phyloP scores from a whole-genome alignment of 2,113 vertebrate genomes.

The Aspidoscelis tigris region DNA sequence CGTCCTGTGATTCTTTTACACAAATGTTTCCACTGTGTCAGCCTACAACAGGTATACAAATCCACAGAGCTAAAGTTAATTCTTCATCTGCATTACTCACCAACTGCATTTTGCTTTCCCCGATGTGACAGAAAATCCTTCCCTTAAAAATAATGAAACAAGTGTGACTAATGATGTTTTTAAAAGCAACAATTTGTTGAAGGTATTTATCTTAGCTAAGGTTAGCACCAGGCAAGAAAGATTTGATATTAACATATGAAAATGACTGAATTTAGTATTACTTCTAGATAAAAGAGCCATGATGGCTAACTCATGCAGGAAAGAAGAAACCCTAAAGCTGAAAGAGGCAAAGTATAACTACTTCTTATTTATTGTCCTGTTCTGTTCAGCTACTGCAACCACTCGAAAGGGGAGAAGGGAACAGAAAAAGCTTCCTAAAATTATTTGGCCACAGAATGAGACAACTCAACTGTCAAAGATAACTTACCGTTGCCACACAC shows the following conservation, averaged over 20 bases:
- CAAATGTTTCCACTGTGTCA: neutral
- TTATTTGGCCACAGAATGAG: too few species aligned
- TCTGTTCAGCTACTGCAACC: too few species aligned
- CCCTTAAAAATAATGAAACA: constrained; percentile 73
- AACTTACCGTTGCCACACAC: too few species aligned
- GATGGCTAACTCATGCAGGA: too few species aligned
- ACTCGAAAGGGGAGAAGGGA: too few species aligned
- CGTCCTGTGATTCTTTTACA: neutral
- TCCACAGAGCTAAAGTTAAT: neutral
- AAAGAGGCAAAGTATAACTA: too few species aligned
- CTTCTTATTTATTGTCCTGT: too few species aligned
- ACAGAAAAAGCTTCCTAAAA: too few species aligned
- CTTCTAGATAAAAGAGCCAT: neutral
- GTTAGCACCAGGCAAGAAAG: neutral
- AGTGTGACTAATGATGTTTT: neutral
- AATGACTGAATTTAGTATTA: neutral
- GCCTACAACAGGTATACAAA: neutral
- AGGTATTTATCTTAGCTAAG: neutral
- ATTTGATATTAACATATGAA: neutral
- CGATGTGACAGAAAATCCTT: constrained; percentile 81
- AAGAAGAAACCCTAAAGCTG: too few species aligned
- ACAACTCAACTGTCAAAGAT: too few species aligned
- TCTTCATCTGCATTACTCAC: constrained; percentile 77
- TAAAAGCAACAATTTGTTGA: neutral
- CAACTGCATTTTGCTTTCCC: constrained; percentile 83